Base-by-base conservation (phyloP, 1,140 invertebrate genomes). In the Choristoneura fumiferana region DNA sequence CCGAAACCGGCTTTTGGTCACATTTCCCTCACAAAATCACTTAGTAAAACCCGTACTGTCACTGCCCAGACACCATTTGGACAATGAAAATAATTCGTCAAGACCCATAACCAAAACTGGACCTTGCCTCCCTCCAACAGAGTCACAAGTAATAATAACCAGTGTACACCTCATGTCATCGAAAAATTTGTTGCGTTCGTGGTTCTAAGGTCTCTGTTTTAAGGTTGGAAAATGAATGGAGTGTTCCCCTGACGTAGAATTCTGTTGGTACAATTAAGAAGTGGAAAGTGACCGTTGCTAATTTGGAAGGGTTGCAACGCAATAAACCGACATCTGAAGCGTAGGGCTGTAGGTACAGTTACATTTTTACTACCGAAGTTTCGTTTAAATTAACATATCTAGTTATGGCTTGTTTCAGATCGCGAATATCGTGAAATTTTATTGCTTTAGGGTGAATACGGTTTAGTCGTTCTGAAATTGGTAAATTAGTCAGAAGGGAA, bases 231-330 rank as follows among this genome's bases (percentile, higher is more conserved):
- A 14, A 17, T 54, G 15, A 36, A 17, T 36, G 52, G 8, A 53
- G 9, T 38, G 37, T 14, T 45, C 12, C 6, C 15, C 0, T 57
- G 40, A 14, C 18, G 33, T n/a, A 12, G 39, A 35, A 45, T 4
- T 43, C 22, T 49, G 43, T 78, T 71, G 65, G 72, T 55, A 53
- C 68, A 57, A 74, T 79, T 78, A 69, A 71, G 65, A 73, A 68
- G 67, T 67, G 75, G 72, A 74, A 73, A 78, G 68, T 78, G 79
- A 73, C 77, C 77, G 69, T 71, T 63, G 62, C 70, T 80, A 82
- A 82, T 80, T 77, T 71, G 58, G 60, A 60, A 73, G 72, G 74
- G 70, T 63, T 67, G 62, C 38, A 38, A 67, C 59, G 62, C 60
- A 49, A 60, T 67, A 67, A 65, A 69, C 29, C 57, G 57, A 40